Base-by-base conservation (phyloP, 2,113 vertebrate genomes). In the Eira barbara region DNA sequence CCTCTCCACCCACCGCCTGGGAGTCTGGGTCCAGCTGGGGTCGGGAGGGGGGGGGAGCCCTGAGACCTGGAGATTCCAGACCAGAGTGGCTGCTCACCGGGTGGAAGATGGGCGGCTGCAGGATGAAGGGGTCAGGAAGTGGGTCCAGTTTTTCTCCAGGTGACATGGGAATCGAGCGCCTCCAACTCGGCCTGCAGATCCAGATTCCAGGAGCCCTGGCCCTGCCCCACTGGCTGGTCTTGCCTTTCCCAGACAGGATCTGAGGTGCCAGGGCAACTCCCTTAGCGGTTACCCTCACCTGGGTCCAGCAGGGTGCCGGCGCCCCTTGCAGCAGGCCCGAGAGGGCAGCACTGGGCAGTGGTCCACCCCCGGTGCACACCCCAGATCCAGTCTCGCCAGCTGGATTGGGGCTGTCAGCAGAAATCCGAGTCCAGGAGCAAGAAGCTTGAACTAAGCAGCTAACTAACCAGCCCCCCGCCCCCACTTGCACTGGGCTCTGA, bases 71-170 rank as follows among this genome's bases (percentile, higher is more conserved):
- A 85, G 42, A 14, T 11, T 78, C 85, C 78, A 34, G 39, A 5
- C 8, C 17, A 6, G 18, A 49, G 27, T 0, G 6, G 45, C 63
- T 67, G 97, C 98, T 98, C 96, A 98, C 98, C 85, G 98, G 98
- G 31, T 98, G 78, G 85, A 98, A 98, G 92, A 93, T 95, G 0
- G 98, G 98, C 0, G 98, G 97, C 96, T 98, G 98, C 86, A 98
- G 94, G 59, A 98, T 96, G 93, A 97, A 98, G 81, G 82, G 52
- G 93, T 95, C 98, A 2, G 97, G 97, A 55, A 98, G 84, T 0
- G 97, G 97, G 79, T 97, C 97, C 96, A 97, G 86, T 12, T 61
- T 81, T 81, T 97, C 97, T 69, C 42, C 95, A 5, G 84, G 91
- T 27, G 76, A 45, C 98, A 98, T 98, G 67, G 71, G 11, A 27